Conservation (phyloP, 2,888 invertebrate species). For the Drosophila infuscata region DNA sequence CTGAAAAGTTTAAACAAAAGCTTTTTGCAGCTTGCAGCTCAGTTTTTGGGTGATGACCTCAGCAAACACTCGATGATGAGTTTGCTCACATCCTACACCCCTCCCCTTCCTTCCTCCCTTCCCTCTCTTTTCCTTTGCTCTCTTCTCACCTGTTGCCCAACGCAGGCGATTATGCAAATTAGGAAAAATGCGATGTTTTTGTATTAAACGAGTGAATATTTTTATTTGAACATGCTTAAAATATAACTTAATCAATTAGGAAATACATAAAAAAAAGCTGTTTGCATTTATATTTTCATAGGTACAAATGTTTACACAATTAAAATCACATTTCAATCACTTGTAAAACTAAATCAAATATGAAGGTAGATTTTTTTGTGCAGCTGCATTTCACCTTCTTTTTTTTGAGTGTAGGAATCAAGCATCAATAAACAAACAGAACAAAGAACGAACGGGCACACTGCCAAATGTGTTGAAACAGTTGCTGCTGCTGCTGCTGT, state of each 20-base stretch:
- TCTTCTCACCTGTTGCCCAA: slow-evolving; percentile 24
- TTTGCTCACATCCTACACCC: neutral
- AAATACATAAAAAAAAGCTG: slow-evolving; percentile 13
- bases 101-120: accelerated
- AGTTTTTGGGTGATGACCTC: neutral
- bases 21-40: neutral
- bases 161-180: slow-evolving; percentile 10
- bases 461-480: slow-evolving; percentile 74
- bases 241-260: slow-evolving; percentile 38
- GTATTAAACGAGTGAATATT: slow-evolving; percentile 19
- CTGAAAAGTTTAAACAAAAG: neutral
- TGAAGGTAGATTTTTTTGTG: neutral
- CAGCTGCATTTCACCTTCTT: neutral
- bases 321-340: slow-evolving; percentile 65
- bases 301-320: slow-evolving; percentile 39
- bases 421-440: slow-evolving; percentile 29
- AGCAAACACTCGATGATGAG: neutral
- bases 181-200: slow-evolving; percentile 15
- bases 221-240: slow-evolving; percentile 33
- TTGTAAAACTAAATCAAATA: slow-evolving; percentile 19
- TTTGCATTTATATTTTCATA: slow-evolving; percentile 14
- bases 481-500: slow-evolving; percentile 15
- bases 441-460: slow-evolving; percentile 67
- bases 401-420: slow-evolving; percentile 54
- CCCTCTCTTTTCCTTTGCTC: too few relatives aligned